Evolutionary conservation across 2,797 vertebrate genomes (phyloP).

Genomic region (Clarias fuscus): DNA sequence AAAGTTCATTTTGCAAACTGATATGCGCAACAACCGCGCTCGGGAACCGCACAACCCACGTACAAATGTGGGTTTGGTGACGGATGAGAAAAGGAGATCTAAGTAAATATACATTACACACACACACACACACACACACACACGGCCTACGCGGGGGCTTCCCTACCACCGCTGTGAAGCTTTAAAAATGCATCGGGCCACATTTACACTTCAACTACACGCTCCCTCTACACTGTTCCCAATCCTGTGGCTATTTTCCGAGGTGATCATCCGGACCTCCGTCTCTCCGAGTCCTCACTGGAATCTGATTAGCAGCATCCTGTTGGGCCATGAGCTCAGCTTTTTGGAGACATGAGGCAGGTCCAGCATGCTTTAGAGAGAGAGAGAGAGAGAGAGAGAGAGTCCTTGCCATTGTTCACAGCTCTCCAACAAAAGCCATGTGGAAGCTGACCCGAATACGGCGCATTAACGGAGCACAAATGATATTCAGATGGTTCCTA

Average conservation of each 20-base stretch:
- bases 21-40: constrained; percentile 70
- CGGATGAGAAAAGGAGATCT: constrained; percentile 54
- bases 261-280: constrained; percentile 33
- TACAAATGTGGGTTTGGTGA: constrained; percentile 62
- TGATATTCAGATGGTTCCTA: constrained; percentile 81
- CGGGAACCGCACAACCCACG: constrained; percentile 55
- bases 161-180: constrained; percentile 55
- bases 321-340: constrained; percentile 67
- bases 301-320: constrained; percentile 59
- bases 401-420: constrained; percentile 73
- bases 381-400: constrained; percentile 59
- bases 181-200: constrained; percentile 23
- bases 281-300: constrained; percentile 44
- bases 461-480: constrained; percentile 76
- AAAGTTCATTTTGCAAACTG: constrained; percentile 79
- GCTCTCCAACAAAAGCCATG: constrained; percentile 70
- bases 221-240: constrained; percentile 1
- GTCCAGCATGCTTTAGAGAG: constrained; percentile 70
- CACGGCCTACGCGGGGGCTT: constrained; percentile 42
- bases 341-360: constrained; percentile 67
- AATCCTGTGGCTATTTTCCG: constrained; percentile 32
- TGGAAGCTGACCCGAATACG: constrained; percentile 77
- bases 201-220: constrained; percentile 42
- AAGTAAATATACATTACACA: constrained; percentile 45
- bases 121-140: constrained; percentile 12